Percentiles rank a stretch among this genome's conserved stretches.
These are phyloP conservation scores for Anas georgica DNA, from an alignment of 2,797 vertebrate species.

Conservation along the genomic window DNA sequence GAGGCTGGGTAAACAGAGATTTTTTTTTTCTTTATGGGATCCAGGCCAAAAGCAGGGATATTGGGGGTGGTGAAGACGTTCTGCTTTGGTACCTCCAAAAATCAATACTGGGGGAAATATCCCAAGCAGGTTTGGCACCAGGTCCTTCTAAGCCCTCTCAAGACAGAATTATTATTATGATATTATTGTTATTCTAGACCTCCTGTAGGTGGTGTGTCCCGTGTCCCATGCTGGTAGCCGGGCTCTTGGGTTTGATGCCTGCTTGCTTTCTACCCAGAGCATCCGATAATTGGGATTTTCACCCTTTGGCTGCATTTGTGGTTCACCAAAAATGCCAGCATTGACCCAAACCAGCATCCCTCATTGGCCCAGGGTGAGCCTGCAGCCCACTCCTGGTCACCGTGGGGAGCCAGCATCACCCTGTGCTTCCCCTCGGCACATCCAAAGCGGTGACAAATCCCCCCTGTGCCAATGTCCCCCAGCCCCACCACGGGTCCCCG, in stretches of 20 bases:
- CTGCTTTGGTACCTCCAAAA: not conserved
- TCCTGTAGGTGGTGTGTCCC: not conserved
- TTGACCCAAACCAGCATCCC: not conserved
- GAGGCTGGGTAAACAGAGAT: not conserved
- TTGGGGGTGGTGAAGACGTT: not conserved
- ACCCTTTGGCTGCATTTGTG: not conserved
- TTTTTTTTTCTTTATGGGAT: not conserved
- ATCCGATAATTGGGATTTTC: accelerated
- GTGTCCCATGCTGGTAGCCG: not conserved
- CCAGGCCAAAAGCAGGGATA: not conserved
- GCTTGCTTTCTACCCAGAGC: not conserved
- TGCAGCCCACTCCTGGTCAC: accelerated
- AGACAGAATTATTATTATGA: not conserved
- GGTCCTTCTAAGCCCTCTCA: not conserved
- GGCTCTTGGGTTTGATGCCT: not conserved
- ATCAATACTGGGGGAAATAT: not conserved
- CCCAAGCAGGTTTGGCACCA: not conserved
- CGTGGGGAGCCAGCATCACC: accelerated
- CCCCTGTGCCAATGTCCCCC: accelerated
- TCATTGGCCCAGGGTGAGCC: accelerated
- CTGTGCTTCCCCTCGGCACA: accelerated
- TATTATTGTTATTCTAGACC: not conserved
- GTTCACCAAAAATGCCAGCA: not conserved
- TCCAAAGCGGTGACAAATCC: not conserved
- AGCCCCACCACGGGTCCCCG: accelerated